Base-by-base conservation (phyloP, 2,113 vertebrate species). In the Cephalopholis sonnerati region DNA sequence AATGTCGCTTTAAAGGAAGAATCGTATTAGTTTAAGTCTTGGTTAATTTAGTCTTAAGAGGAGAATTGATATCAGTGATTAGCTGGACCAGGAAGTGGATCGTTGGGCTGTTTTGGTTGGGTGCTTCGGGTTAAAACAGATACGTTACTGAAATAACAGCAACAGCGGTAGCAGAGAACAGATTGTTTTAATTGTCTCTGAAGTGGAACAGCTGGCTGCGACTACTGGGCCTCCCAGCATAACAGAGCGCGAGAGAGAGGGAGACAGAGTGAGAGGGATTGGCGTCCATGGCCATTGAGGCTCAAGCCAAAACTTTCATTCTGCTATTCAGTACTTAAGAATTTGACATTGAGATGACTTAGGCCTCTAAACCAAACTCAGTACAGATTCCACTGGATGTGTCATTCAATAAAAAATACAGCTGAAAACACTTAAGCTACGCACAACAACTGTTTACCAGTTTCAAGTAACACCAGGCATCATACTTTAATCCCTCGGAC, bases 101-200 rank as follows among this genome's bases (percentile, higher is more conserved):
- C 77, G 48, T 39, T 57, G 65, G 53, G 32, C 64, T 55, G 74
- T 44, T 64, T 46, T 53, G 74, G 51, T 48, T 72, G 59, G 61
- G 36, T 50, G 62, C 55, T 59, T 59, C 1, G 27, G 68, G 81
- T 66, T 77, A 73, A 86, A 73, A 78, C 69, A 88, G 84, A 86
- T 65, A 76, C 54, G 62, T 65, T 67, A 63, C 39, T 80, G 70
- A 82, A 91, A 87, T 81, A 85, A 83, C 63, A 77, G 77, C 64
- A 71, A 67, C 74, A 79, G 79, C 58, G 9, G 88, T 79, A 87
- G 87, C 81, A 78, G 63, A 74, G 85, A 90, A 78, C 87, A 90
- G 92, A 89, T 93, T 92, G 91, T 87, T 92, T 93, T 91, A 93
- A 93, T 93, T 89, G 89, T 84, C 83, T 84, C 74, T 86, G 86